Evolutionary conservation across 2,113 vertebrate species (phyloP).

Genomic region (Calidris pugnax): DNA sequence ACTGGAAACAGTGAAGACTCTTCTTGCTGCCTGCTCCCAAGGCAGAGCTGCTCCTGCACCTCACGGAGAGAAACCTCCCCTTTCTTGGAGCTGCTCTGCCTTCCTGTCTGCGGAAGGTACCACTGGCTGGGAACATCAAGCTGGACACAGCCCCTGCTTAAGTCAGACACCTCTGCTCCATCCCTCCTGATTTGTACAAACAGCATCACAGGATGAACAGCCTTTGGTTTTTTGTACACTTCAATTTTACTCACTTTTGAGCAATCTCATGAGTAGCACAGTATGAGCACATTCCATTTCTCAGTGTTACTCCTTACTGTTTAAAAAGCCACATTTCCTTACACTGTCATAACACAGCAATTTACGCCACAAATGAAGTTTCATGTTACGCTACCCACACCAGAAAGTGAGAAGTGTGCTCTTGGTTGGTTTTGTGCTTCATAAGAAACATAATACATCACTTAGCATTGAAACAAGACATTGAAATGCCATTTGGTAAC

Average conservation of each 20-base stretch:
- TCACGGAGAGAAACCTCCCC: neutral
- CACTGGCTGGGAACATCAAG: neutral
- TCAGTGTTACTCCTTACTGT: neutral
- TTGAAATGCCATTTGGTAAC: neutral
- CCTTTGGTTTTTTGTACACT: neutral
- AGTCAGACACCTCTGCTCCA: neutral
- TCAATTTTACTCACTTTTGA: neutral
- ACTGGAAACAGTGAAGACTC: neutral
- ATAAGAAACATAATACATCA: neutral
- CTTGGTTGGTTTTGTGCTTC: neutral
- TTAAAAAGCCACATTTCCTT: neutral
- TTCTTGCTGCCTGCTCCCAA: rapidly evolving
- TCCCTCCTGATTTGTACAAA: neutral
- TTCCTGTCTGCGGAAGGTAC: neutral
- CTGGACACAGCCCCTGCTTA: neutral
- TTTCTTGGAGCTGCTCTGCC: neutral
- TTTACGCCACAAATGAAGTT: neutral
- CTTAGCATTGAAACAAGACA: neutral
- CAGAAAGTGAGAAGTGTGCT: neutral
- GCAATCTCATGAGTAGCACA: neutral
- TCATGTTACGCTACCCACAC: neutral
- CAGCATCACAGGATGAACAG: neutral
- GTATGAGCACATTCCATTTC: neutral
- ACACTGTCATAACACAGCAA: neutral
- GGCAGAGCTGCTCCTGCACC: neutral